Evolutionary conservation across 2,797 vertebrate species (phyloP).

Genomic region (Rhabdophis nuchalis): DNA sequence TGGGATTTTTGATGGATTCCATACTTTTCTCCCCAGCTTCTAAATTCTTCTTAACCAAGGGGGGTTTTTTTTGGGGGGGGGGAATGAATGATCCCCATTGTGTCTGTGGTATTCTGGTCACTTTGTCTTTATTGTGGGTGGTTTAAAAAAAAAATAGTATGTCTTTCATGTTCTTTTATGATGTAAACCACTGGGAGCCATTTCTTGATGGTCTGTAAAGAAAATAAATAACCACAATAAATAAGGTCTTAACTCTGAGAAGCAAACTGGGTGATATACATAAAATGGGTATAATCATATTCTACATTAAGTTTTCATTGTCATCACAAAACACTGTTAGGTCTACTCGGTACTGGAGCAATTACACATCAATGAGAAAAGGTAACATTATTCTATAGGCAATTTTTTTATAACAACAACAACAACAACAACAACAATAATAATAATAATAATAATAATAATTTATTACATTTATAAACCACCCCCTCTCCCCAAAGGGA

Average conservation of each 20-base stretch:
- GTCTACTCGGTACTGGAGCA: background rate
- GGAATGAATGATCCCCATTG: background rate
- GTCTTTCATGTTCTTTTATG: background rate
- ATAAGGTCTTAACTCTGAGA: background rate
- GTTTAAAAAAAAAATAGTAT: too few species aligned
- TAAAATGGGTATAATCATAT: background rate
- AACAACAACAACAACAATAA: too few species aligned
- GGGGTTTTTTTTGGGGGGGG: background rate
- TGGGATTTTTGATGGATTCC: background rate
- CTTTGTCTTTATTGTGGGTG: background rate
- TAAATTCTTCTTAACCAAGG: background rate
- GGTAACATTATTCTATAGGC: background rate
- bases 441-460: too few species aligned
- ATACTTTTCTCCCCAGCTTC: background rate
- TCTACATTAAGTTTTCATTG: background rate
- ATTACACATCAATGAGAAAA: background rate
- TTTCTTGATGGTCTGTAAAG: background rate
- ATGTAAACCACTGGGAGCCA: background rate
- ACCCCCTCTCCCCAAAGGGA: too few species aligned
- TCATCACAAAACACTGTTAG: background rate
- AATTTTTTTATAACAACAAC: background rate
- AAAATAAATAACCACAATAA: background rate
- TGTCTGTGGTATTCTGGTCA: background rate
- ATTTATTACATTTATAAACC: too few species aligned
- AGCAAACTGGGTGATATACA: background rate